Conservation (phyloP, 1,140 invertebrate species). For the Gonatopus flavifemur region DNA sequence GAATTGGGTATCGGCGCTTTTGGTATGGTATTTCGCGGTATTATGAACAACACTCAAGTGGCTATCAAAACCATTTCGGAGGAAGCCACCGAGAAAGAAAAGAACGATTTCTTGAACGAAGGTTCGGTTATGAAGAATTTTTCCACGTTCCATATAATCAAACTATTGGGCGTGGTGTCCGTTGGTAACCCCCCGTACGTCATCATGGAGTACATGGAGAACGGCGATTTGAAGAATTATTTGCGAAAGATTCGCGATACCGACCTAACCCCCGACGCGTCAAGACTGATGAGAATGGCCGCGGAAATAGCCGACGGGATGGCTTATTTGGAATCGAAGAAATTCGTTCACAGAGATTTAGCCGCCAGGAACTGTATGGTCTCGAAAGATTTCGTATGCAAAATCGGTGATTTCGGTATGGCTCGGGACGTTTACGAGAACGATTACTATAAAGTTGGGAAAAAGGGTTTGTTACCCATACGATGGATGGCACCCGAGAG, state of each 20-base stretch:
- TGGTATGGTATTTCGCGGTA: slow-evolving; percentile 69
- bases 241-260: slow-evolving; percentile 55
- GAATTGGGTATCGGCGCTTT: slow-evolving; percentile 72
- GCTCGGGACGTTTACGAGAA: slow-evolving; percentile 76
- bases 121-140: slow-evolving; percentile 68
- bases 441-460: slow-evolving; percentile 73
- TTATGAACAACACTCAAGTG: slow-evolving; percentile 54
- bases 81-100: slow-evolving; percentile 56
- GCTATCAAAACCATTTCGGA: slow-evolving; percentile 71
- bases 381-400: slow-evolving; percentile 66
- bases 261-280: slow-evolving; percentile 38
- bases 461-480: slow-evolving; percentile 68
- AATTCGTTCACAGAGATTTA: slow-evolving; percentile 76
- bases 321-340: slow-evolving; percentile 72
- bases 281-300: slow-evolving; percentile 66
- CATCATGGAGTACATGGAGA: slow-evolving; percentile 77
- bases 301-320: slow-evolving; percentile 81
- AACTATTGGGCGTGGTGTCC: slow-evolving; percentile 72
- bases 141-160: slow-evolving; percentile 66
- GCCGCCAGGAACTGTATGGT: slow-evolving; percentile 83
- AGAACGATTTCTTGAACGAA: slow-evolving; percentile 67
- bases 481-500: slow-evolving; percentile 77
- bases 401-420: slow-evolving; percentile 74
- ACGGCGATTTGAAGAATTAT: slow-evolving; percentile 72
- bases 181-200: slow-evolving; percentile 67